Percentiles rank a stretch among this genome's conserved stretches.
Evolutionary conservation across 2,113 vertebrate genomes (phyloP).

Genomic region (Phainopepla nitens): DNA sequence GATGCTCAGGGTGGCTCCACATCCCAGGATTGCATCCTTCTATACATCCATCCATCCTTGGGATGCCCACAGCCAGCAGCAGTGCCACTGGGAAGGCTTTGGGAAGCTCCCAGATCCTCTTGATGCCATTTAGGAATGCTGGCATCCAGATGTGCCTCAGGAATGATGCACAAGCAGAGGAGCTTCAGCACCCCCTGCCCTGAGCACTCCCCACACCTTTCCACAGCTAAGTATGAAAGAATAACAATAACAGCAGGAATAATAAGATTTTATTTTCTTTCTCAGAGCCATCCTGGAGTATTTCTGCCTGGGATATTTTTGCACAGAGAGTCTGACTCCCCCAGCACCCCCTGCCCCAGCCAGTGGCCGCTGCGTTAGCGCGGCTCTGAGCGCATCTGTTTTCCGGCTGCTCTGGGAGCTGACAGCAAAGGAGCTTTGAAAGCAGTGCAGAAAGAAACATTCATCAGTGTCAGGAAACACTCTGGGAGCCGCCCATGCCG

Average conservation of each 20-base stretch:
- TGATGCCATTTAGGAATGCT: not conserved
- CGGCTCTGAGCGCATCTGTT: not conserved
- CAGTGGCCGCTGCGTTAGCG: not conserved
- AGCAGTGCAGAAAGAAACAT: conserved; percentile 53
- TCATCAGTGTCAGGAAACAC: conserved; percentile 49
- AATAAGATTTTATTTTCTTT: rapidly evolving
- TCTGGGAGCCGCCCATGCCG: not conserved
- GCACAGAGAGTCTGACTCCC: not conserved
- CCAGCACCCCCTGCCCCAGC: not conserved
- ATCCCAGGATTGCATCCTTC: not conserved
- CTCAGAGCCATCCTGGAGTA: not conserved
- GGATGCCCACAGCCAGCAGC: rapidly evolving
- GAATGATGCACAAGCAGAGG: not conserved
- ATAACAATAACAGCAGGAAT: not conserved
- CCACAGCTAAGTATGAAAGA: not conserved
- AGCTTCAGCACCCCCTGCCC: not conserved
- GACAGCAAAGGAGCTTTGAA: not conserved
- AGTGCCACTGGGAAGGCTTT: rapidly evolving
- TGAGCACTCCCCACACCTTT: not conserved
- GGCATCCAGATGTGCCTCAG: not conserved
- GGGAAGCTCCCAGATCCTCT: not conserved
- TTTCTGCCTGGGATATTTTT: not conserved
- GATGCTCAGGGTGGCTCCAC: not conserved
- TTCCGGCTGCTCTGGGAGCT: not conserved
- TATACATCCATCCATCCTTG: not conserved